Evolutionary conservation across 1,140 invertebrate genomes (phyloP), one percentile per base, ranked within the genome.

Genomic region (Drosophila nannoptera): DNA sequence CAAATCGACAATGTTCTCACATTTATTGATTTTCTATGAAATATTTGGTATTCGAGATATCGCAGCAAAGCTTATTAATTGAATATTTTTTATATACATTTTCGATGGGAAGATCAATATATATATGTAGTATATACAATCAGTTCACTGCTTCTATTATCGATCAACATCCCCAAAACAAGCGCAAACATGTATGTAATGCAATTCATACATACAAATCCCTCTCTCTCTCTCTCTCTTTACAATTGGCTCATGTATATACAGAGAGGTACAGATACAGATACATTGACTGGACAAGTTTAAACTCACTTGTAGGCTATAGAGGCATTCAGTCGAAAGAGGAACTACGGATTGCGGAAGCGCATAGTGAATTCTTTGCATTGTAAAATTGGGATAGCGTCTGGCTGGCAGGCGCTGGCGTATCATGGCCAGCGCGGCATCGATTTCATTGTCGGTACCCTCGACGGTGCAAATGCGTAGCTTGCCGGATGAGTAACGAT

Each of bases 401-500:
- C 94, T 94, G 59, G 92, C 87, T 8, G 97, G 96, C 80, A 98
- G 96, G 89, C 94, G 94, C 73, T 95, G 92, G 62, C 95, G 92
- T 61, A 98, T 97, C 91, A 97, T 92, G 60, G 93, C 92, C 77
- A 98, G 90, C 16, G 96, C 96, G 59, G 92, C 92, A 67, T 94
- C 93, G 67, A 98, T 95, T 82, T 95, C 94, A 64, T 90, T 91
- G 68, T 93, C 91, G 16, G 92, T 93, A 65, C 95, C 97, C 92
- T 96, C 93, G 78, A 98, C 92, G 56, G 92, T 92, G 91, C 96
- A 97, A 70, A 97, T 92, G 90, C 96, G 97, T 71, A 93, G 90
- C 74, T 93, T 93, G 7, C 92, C 90, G 16, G 92, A 92, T 42
- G 92, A 92, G n/a, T 90, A 91, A 8, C 93, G 94, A 90, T 97